phyloP scores from a whole-genome alignment of 2,888 invertebrate species.

The Nasonovia ribisnigri region DNA sequence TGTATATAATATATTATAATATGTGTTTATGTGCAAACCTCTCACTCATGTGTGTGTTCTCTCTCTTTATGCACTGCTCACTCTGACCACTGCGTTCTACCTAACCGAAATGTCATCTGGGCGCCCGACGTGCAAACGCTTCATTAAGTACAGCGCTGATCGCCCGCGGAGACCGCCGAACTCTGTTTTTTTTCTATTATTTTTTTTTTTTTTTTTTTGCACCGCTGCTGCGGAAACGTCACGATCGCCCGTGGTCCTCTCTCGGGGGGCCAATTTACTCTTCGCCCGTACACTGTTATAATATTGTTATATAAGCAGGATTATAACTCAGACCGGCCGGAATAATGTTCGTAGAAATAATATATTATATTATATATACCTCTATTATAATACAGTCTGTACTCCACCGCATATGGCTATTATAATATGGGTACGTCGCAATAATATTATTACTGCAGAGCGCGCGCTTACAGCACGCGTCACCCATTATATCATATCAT shows the following conservation, averaged over 20 bases:
- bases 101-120: slow-evolving; percentile 29
- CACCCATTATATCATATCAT: not conserved
- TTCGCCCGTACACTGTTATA: not conserved
- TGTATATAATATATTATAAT: not conserved
- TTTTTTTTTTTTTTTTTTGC: slow-evolving; percentile 22
- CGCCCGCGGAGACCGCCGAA: not conserved
- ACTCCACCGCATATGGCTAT: not conserved
- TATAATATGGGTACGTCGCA: not conserved
- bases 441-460: not conserved
- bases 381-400: not conserved
- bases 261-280: slow-evolving; percentile 37
- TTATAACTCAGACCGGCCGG: not conserved
- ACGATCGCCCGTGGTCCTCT: slow-evolving; percentile 15
- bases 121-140: not conserved
- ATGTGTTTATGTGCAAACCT: not conserved
- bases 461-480: not conserved
- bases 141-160: slow-evolving; percentile 21
- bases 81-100: no score
- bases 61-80: not conserved
- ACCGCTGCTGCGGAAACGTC: not conserved
- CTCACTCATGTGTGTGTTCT: not conserved
- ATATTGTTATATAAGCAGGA: not conserved
- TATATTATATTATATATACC: not conserved
- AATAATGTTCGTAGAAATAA: not conserved
- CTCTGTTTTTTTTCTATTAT: not conserved